A percentile compares a stretch with the other conserved stretches of the same genome.
Conservation (phyloP, 2,888 invertebrate genomes). For the Cepaea hortensis region DNA sequence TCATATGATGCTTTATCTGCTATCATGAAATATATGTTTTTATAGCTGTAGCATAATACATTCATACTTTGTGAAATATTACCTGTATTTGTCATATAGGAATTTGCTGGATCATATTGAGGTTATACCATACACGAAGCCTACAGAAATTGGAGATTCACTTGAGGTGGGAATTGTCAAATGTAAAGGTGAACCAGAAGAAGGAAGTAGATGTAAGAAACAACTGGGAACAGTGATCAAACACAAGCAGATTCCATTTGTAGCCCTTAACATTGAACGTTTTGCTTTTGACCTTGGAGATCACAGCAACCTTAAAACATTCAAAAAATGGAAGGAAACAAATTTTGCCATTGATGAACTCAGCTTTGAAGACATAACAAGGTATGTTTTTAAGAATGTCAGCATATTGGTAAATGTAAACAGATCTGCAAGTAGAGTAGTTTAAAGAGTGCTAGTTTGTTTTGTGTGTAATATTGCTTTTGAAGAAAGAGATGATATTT, state of each 20-base stretch:
- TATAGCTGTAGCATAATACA: too few relatives aligned
- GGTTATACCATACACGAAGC: conserved; percentile 19
- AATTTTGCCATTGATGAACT: conserved; percentile 1
- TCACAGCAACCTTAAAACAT: not conserved
- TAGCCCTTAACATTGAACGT: conserved; percentile 5
- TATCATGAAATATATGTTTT: too few relatives aligned
- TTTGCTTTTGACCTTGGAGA: conserved; percentile 2
- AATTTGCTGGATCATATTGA: conserved; percentile 30
- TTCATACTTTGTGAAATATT: too few relatives aligned
- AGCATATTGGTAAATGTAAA: not conserved
- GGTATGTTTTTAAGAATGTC: not conserved
- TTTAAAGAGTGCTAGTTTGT: too few relatives aligned
- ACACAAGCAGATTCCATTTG: conserved; percentile 25
- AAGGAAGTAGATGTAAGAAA: conserved; percentile 17
- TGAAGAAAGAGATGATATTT: too few relatives aligned
- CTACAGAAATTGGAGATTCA: not conserved
- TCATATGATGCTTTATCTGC: too few relatives aligned
- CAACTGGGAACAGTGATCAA: conserved; percentile 31
- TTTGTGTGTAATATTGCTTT: too few relatives aligned
- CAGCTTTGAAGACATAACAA: conserved; percentile 22
- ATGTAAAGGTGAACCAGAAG: conserved; percentile 27
- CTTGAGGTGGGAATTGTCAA: conserved; percentile 11
- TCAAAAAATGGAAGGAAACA: conserved; percentile 33
- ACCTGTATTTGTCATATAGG: not conserved
- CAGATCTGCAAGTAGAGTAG: not conserved